Base-by-base conservation (phyloP, 2,888 invertebrate genomes). In the Oscheius sp. region DNA sequence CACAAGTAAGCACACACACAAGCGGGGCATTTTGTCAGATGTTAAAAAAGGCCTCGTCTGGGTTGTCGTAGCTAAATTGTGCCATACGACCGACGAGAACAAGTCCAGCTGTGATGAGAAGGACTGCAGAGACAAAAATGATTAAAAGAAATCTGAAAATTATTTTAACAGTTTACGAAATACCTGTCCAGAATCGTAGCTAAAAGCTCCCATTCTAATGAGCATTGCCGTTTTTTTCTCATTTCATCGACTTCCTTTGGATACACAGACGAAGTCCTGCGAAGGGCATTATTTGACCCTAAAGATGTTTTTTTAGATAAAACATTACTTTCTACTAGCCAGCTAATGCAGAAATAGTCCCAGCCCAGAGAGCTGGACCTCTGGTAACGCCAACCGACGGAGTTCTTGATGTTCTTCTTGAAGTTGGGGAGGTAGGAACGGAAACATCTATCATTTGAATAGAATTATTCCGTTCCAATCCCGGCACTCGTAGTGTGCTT, bases 161-260 rank as follows among this genome's bases (percentile, higher is more conserved):
- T n/a, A n/a, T n/a, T n/a, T n/a, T n/a, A n/a, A n/a, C n/a, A n/a
- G 37, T 25, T 34, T 46, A 37, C 17, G n/a, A 17, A 31, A 6
- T 15, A 75, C 78, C 75, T 75, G 70, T 85, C 85, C 27, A 85
- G 67, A n/a, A 85, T 79, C 2, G 85, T 84, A 6, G 85, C 85
- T 61, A 85, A 71, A 48, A 85, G 81, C 66, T 85, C 85, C 85
- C 85, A 85, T 67, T 85, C 85, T 48, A 85, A 65, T 1, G 83
- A 81, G 69, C 82, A 84, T 63, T 85, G 83, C 5, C 83, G 57
- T 45, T 75, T 74, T 45, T 68, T 45, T 46, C 75, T 52, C 75
- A 76, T 78, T 39, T 72, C 75, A 58, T 78, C 78, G 12, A 78
- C 70, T 27, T 78, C 78, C 55, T 75, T 75, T 34, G 75, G 71